Conservation (phyloP, 1,140 invertebrate genomes). For the Ips typographus region DNA sequence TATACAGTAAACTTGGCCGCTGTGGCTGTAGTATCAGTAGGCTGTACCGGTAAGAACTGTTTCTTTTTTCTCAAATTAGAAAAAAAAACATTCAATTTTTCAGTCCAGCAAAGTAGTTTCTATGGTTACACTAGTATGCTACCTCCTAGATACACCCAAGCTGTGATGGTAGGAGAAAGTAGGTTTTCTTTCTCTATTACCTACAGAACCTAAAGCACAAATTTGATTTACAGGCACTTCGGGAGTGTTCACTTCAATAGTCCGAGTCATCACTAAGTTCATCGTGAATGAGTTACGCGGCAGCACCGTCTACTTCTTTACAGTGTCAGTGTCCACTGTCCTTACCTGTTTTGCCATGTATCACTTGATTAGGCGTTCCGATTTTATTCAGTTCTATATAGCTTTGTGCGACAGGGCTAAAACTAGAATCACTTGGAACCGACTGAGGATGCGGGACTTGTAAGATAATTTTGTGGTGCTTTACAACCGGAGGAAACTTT, state of each 20-base stretch:
- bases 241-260: slow-evolving; percentile 80
- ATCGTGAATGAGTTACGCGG: slow-evolving; percentile 69
- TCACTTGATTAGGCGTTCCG: slow-evolving; percentile 71
- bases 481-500: neutral
- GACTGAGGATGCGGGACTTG: slow-evolving; percentile 76
- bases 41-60: slow-evolving; percentile 71
- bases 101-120: slow-evolving; percentile 90
- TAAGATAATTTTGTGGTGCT: slow-evolving; percentile 43
- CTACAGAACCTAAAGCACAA: neutral
- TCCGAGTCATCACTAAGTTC: slow-evolving; percentile 80
- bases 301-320: slow-evolving; percentile 86
- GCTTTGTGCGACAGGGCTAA: slow-evolving; percentile 70
- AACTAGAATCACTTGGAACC: slow-evolving; percentile 74
- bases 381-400: slow-evolving; percentile 83
- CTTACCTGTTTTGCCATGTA: slow-evolving; percentile 75
- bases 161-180: slow-evolving; percentile 94
- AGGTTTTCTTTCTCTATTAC: slow-evolving; percentile 49
- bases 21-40: slow-evolving; percentile 81
- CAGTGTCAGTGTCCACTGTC: slow-evolving; percentile 73
- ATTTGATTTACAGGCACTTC: slow-evolving; percentile 66
- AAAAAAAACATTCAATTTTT: slow-evolving; percentile 39
- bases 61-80: no score
- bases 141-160: slow-evolving; percentile 85
- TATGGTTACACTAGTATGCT: slow-evolving; percentile 93
- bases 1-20: slow-evolving; percentile 83